Base-by-base conservation (phyloP, 2,113 vertebrate species). In the Cyphomyrus discorhynchus region DNA sequence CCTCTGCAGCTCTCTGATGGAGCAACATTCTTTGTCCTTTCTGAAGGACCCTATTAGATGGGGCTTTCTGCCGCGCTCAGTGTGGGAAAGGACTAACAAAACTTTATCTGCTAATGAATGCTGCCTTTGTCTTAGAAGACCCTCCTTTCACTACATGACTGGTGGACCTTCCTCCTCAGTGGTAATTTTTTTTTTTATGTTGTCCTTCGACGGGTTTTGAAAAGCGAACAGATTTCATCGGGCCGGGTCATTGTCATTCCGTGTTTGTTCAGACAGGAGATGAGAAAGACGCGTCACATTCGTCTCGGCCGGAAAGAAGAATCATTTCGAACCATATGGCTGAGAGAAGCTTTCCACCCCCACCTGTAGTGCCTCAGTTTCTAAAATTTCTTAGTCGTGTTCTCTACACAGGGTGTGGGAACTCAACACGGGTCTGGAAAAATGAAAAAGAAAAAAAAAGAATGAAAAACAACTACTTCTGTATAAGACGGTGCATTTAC, bases 101-200 rank as follows among this genome's bases (percentile, higher is more conserved):
- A 90, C n/a, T 47, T 88, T 35, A 82, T 88, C 70, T 88, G 50
- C 74, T 88, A 83, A 83, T 83, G 86, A 83, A 47, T 31, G 50
- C 39, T 39, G 7, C 47, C 31, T 56, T n/a, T 89, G 49, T 88
- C n/a, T 70, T 24, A 49, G 17, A 50, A 50, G 66, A 88, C 49
- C 27, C 35, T 45, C 31, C 21, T 89, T 80, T 89, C 49, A 84
- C 86, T 58, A 5, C 42, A 45, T 11, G 56, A 88, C 19, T 62
- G 49, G 35, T 31, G 35, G 50, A 49, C 85, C 31, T 46, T 19
- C 77, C 56, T 47, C 45, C 21, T 56, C 35, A 15, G 42, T 3
- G n/a, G 21, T 62, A 10, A 80, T 39, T 88, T 52, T 39, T 3
- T 3, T 89, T 42, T 84, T 47, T 5, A 35, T 83, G 0, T 53